Percentiles rank a stretch among this genome's conserved stretches.
phyloP scores from a whole-genome alignment of 2,113 vertebrate genomes.

The Pterocles burchelli region DNA sequence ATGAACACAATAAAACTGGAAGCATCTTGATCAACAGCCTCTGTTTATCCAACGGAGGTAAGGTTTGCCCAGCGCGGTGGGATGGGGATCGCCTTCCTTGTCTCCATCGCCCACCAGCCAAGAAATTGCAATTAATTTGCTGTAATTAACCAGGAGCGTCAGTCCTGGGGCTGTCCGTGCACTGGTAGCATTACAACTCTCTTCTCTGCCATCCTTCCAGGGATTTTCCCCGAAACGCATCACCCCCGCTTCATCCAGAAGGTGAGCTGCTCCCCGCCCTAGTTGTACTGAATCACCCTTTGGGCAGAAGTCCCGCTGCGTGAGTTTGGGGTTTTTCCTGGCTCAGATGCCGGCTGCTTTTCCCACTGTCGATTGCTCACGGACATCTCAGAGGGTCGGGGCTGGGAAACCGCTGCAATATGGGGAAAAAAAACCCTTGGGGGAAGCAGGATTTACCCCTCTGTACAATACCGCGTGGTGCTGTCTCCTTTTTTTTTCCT shows the following conservation, averaged over 20 bases:
- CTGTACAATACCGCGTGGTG: accelerated
- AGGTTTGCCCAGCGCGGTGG: accelerated
- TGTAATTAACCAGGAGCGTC: neutral
- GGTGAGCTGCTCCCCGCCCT: slow-evolving; percentile 72
- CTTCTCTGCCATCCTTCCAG: slow-evolving; percentile 61
- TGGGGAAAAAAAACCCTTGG: accelerated
- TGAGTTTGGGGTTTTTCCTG: neutral
- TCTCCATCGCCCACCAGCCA: neutral
- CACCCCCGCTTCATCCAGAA: slow-evolving; percentile 88
- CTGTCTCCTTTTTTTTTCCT: neutral
- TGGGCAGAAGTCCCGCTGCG: neutral
- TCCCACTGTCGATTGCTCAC: accelerated
- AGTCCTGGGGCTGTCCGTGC: neutral
- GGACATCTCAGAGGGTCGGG: accelerated
- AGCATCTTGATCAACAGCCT: slow-evolving; percentile 91
- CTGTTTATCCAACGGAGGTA: slow-evolving; percentile 96
- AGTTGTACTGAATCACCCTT: neutral
- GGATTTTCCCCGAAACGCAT: slow-evolving; percentile 90
- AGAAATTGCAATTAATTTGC: neutral
- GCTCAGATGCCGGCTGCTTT: neutral
- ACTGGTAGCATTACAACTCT: accelerated
- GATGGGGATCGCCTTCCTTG: neutral
- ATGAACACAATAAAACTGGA: slow-evolving; percentile 86
- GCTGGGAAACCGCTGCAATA: neutral
- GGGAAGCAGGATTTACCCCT: neutral